Evolutionary conservation across 1,140 invertebrate species (phyloP).

Genomic region (Aleiodes sp.): DNA sequence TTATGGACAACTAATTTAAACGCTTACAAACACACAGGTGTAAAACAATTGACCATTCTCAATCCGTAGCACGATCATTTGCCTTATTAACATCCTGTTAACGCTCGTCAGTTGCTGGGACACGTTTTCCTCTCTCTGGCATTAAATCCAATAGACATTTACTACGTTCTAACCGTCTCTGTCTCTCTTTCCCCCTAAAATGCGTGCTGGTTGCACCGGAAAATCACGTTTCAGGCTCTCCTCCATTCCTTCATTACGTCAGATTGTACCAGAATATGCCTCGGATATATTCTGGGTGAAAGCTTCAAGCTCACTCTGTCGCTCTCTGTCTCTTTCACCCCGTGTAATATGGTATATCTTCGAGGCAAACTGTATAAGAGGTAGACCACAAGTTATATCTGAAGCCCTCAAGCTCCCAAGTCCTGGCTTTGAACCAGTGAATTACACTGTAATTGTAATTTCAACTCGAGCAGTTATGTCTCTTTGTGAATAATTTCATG

Average conservation of each 20-base stretch:
- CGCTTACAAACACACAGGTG: conserved; percentile 1
- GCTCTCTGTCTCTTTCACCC: neutral
- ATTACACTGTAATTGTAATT: conserved; percentile 28
- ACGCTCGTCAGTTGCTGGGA: conserved; percentile 18
- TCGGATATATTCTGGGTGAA: neutral
- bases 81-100: conserved; percentile 35
- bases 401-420: neutral
- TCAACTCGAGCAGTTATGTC: neutral
- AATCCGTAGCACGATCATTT: conserved; percentile 5
- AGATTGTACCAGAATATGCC: neutral
- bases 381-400: conserved; percentile 10
- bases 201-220: neutral
- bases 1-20: neutral
- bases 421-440: conserved; percentile 7
- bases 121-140: conserved; percentile 12
- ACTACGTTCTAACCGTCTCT: too few species aligned
- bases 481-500: neutral
- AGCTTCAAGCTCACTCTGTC: too few species aligned
- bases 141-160: conserved; percentile 13
- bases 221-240: conserved; percentile 19
- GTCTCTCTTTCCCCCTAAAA: neutral
- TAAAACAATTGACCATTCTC: conserved; percentile 14
- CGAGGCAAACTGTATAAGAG: neutral
- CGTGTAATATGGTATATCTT: neutral
- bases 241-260: conserved; percentile 7